Evolutionary conservation across 2,797 vertebrate species (phyloP).

Genomic region (Notoglanidium macrostoma): DNA sequence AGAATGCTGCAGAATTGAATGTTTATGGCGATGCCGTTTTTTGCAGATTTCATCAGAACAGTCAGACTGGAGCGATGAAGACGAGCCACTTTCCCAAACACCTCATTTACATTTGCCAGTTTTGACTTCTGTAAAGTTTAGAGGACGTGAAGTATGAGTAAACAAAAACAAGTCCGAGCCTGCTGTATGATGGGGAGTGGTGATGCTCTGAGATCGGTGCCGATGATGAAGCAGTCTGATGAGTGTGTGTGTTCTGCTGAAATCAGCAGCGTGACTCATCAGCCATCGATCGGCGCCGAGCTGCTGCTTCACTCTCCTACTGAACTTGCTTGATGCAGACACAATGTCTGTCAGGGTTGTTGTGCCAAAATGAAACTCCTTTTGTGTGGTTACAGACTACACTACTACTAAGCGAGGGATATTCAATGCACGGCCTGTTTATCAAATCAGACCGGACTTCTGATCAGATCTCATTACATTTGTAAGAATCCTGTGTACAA

Average conservation of each 20-base stretch:
- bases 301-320: not conserved
- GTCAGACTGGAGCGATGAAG: not conserved
- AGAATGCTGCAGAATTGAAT: not conserved
- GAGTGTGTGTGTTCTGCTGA: not conserved
- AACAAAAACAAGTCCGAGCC: not conserved
- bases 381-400: not conserved
- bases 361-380: not conserved
- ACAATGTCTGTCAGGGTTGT: not conserved
- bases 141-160: not conserved
- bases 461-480: not conserved
- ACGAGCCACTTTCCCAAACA: not conserved
- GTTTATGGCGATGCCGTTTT: not conserved
- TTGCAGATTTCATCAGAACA: not conserved
- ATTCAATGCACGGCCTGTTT: not conserved
- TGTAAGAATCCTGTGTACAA: not conserved
- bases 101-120: not conserved
- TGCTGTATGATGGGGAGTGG: not conserved
- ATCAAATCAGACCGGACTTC: not conserved
- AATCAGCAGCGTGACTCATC: not conserved
- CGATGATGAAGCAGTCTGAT: not conserved
- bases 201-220: not conserved
- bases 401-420: not conserved
- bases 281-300: not conserved
- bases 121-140: not conserved
- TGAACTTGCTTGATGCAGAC: not conserved